Evolutionary conservation across 1,140 invertebrate species (phyloP).

Genomic region (Drosophila paulistorum): DNA sequence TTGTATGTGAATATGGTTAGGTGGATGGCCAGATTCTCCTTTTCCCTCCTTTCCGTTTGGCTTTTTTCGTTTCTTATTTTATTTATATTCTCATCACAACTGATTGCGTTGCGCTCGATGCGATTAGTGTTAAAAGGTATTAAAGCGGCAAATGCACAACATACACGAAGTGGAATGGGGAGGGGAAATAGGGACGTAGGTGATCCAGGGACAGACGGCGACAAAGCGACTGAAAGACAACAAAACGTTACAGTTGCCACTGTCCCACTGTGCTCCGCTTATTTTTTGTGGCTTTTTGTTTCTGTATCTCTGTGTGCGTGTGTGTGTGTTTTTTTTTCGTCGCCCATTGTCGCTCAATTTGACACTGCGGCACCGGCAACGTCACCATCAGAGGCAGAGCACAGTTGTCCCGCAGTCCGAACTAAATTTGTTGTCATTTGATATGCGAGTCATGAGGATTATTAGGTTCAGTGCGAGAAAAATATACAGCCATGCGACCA

Average conservation of each 20-base stretch:
- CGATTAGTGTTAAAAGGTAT: constrained; percentile 82
- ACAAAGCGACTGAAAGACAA: constrained; percentile 56
- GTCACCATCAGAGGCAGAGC: background rate
- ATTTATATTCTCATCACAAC: constrained; percentile 82
- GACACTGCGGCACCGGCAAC: constrained; percentile 58
- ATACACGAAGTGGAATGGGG: constrained; percentile 40
- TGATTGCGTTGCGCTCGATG: constrained; percentile 80
- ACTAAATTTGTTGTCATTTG: constrained; percentile 82
- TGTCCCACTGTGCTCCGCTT: constrained; percentile 75
- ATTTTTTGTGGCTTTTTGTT: constrained; percentile 23
- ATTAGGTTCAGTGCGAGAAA: constrained; percentile 70
- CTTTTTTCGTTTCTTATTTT: constrained; percentile 52
- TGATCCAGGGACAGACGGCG: constrained; percentile 16
- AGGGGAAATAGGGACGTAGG: constrained; percentile 12
- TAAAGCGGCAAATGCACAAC: constrained; percentile 80
- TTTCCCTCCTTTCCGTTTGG: constrained; percentile 37
- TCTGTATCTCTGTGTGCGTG: background rate
- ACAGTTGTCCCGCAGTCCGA: constrained; percentile 40
- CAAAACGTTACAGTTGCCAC: constrained; percentile 80
- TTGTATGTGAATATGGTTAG: constrained; percentile 17
- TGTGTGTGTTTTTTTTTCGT: constrained; percentile 31
- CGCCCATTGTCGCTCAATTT: constrained; percentile 80
- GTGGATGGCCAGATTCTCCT: constrained; percentile 50
- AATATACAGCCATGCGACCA: constrained; percentile 55
- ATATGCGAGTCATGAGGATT: constrained; percentile 82